A percentile compares a stretch with the other conserved stretches of the same genome.
Conservation (phyloP, 2,113 vertebrate genomes). For the Stictonetta naevosa region DNA sequence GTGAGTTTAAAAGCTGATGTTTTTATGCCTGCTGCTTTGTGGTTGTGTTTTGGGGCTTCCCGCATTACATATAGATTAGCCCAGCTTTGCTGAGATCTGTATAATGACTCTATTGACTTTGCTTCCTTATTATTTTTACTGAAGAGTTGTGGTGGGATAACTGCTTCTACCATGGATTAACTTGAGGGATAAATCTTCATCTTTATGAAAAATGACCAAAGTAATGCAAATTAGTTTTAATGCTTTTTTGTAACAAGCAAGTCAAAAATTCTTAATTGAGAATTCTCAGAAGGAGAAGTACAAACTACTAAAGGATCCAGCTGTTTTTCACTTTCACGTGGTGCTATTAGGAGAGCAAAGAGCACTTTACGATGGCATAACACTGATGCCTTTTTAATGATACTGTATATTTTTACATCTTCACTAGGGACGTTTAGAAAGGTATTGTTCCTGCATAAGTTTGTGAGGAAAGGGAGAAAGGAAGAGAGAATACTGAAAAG, state of each 20-base stretch:
- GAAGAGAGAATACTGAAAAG: not conserved
- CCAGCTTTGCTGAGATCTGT: not conserved
- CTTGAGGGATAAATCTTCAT: slow-evolving; percentile 4
- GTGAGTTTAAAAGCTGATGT: not conserved
- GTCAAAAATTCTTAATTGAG: slow-evolving; percentile 8
- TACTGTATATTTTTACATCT: slow-evolving; percentile 1
- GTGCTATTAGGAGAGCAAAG: not conserved
- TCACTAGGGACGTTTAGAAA: not conserved
- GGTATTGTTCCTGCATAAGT: not conserved
- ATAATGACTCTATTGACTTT: slow-evolving; percentile 25
- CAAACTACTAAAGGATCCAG: not conserved
- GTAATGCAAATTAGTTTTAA: not conserved
- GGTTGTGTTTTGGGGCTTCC: slow-evolving; percentile 23
- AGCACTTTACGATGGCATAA: not conserved
- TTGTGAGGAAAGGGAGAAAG: not conserved
- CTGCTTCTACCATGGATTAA: slow-evolving; percentile 30
- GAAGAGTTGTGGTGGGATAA: not conserved
- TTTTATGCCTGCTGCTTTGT: not conserved
- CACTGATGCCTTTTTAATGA: slow-evolving; percentile 39
- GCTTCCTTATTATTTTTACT: slow-evolving; percentile 30
- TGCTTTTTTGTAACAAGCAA: not conserved
- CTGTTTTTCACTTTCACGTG: not conserved
- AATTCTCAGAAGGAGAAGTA: not conserved
- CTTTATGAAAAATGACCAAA: not conserved
- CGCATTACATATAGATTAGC: slow-evolving; percentile 25